phyloP scores from a whole-genome alignment of 2,113 vertebrate genomes.

The Bettongia penicillata region DNA sequence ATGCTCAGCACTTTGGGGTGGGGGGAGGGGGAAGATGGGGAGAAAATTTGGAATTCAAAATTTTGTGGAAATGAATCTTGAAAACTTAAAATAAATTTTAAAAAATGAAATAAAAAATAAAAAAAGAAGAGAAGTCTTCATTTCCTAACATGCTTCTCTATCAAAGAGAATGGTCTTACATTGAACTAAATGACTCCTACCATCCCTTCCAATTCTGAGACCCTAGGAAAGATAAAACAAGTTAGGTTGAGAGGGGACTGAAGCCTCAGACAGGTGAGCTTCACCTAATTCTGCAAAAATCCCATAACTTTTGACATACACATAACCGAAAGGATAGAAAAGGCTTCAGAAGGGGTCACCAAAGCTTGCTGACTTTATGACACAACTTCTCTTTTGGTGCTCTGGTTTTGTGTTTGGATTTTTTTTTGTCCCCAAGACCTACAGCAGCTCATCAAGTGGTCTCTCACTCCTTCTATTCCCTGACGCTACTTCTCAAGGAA shows the following conservation, averaged over 20 bases:
- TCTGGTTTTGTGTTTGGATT: neutral
- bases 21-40: too few species aligned
- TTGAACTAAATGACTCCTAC: neutral
- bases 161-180: constrained; percentile 17
- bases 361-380: neutral
- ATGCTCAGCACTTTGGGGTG: too few species aligned
- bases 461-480: neutral
- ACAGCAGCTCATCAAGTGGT: neutral
- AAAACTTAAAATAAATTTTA: too few species aligned
- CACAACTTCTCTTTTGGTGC: neutral
- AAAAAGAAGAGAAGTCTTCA: neutral
- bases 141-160: constrained; percentile 8
- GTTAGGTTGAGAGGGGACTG: neutral
- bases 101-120: too few species aligned
- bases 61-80: too few species aligned
- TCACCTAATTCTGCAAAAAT: neutral
- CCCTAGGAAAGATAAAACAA: neutral
- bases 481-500: neutral
- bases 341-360: neutral
- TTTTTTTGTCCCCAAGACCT: neutral
- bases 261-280: neutral
- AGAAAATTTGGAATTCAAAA: too few species aligned
- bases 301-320: neutral
- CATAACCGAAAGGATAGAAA: neutral
- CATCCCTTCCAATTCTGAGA: too few species aligned